A percentile compares a stretch with the other conserved stretches of the same genome.
phyloP scores from a whole-genome alignment of 2,113 vertebrate genomes.

The Garra rufa region DNA sequence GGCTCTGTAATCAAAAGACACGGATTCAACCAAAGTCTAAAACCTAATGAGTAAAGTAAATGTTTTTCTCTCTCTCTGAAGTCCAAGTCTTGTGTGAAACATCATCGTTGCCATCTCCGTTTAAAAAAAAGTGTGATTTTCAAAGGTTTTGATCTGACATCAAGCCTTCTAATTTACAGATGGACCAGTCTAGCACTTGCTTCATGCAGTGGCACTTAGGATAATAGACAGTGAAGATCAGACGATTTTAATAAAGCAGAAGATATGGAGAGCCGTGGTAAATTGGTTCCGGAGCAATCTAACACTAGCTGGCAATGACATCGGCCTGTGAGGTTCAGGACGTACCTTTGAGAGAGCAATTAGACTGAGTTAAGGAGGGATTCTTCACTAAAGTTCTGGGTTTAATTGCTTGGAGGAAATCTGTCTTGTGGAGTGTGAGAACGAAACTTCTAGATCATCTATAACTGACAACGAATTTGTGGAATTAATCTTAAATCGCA shows the following conservation, averaged over 20 bases:
- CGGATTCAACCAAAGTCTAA: background rate
- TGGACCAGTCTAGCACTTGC: constrained; percentile 50
- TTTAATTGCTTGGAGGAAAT: constrained; percentile 44
- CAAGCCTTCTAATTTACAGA: constrained; percentile 66
- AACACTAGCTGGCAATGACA: constrained; percentile 47
- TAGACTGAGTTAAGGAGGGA: constrained; percentile 36
- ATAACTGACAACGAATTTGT: constrained; percentile 33
- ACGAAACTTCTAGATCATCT: constrained; percentile 39
- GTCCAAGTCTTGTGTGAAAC: constrained; percentile 10
- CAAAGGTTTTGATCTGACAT: constrained; percentile 65
- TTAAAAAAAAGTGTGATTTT: constrained; percentile 52
- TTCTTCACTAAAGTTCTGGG: constrained; percentile 37
- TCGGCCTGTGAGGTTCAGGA: constrained; percentile 32
- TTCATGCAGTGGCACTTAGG: constrained; percentile 57
- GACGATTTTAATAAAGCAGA: constrained; percentile 68
- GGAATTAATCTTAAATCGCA: constrained; percentile 20
- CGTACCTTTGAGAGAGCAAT: constrained; percentile 53
- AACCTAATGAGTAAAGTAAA: constrained; percentile 7
- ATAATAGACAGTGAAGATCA: constrained; percentile 62
- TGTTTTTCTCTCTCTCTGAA: constrained; percentile 16
- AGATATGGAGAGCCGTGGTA: constrained; percentile 59
- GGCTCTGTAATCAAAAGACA: background rate
- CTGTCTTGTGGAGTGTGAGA: constrained; percentile 13
- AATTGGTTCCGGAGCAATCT: constrained; percentile 61
- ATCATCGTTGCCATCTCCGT: background rate